phyloP scores from a whole-genome alignment of 2,113 vertebrate genomes.

The Vanacampus margaritifer region DNA sequence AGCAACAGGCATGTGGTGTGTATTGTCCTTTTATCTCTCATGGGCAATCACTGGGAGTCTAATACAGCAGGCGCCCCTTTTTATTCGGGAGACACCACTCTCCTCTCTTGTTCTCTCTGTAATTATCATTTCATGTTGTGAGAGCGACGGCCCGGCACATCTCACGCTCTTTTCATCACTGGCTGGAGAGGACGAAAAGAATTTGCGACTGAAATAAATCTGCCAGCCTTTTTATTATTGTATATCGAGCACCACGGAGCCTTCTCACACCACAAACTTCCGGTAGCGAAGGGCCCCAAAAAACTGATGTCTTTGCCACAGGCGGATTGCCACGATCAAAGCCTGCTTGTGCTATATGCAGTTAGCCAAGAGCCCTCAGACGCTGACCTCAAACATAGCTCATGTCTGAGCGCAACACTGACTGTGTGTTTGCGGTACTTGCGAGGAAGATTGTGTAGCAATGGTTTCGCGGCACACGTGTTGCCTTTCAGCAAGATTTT shows the following conservation, averaged over 20 bases:
- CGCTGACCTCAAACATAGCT: slow-evolving; percentile 44
- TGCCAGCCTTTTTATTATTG: slow-evolving; percentile 69
- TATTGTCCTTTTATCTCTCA: slow-evolving; percentile 57
- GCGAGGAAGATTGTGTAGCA: slow-evolving; percentile 11
- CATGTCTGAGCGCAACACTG: slow-evolving; percentile 36
- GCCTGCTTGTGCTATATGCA: slow-evolving; percentile 43
- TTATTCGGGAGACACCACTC: slow-evolving; percentile 60
- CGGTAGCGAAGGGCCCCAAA: slow-evolving; percentile 43
- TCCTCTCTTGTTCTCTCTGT: slow-evolving; percentile 64
- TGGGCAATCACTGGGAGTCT: slow-evolving; percentile 57
- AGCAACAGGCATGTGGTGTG: slow-evolving; percentile 53
- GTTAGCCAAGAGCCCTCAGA: slow-evolving; percentile 33
- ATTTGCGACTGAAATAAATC: slow-evolving; percentile 68
- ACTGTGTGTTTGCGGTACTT: slow-evolving; percentile 35
- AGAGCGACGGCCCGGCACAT: slow-evolving; percentile 18
- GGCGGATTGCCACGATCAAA: slow-evolving; percentile 48
- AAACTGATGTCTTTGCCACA: slow-evolving; percentile 50
- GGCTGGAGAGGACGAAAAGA: slow-evolving; percentile 38
- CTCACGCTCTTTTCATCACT: slow-evolving; percentile 46
- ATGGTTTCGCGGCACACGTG: slow-evolving; percentile 24
- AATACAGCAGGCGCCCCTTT: slow-evolving; percentile 66
- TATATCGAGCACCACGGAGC: slow-evolving; percentile 67
- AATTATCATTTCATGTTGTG: slow-evolving; percentile 75
- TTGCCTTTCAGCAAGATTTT: slow-evolving; percentile 18
- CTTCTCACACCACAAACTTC: slow-evolving; percentile 62